Evolutionary conservation across 1,140 invertebrate genomes (phyloP).

Genomic region (Sesamia nonagrioides): DNA sequence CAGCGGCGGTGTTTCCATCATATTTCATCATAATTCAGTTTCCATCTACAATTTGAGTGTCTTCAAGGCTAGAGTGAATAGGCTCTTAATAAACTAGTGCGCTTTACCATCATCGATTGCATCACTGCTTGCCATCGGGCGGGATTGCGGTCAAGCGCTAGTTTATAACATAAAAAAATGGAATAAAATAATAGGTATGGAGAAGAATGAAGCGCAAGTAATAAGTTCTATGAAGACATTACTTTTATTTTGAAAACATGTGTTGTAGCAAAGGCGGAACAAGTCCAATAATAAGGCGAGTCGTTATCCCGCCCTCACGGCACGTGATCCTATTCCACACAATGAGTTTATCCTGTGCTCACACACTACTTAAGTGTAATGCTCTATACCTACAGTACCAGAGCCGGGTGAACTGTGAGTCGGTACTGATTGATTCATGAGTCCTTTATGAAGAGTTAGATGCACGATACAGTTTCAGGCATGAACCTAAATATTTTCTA

Average conservation of each 20-base stretch:
- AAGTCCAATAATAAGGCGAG: slow-evolving; percentile 30
- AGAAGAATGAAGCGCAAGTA: neutral
- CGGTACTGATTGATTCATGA: neutral
- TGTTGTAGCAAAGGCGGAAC: slow-evolving; percentile 18
- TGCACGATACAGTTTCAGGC: neutral
- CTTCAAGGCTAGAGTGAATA: no score
- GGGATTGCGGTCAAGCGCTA: no score
- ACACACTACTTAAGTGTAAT: slow-evolving; percentile 35
- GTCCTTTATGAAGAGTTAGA: neutral
- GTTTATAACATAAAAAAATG: no score
- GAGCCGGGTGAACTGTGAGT: no score
- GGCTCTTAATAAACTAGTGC: no score
- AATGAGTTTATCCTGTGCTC: slow-evolving; percentile 45
- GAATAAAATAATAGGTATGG: neutral
- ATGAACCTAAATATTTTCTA: no score
- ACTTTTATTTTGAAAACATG: slow-evolving; percentile 20
- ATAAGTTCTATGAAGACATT: slow-evolving; percentile 5
- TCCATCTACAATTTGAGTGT: no score
- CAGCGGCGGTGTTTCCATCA: no score
- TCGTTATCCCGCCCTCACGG: slow-evolving; percentile 41
- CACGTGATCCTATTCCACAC: slow-evolving; percentile 45
- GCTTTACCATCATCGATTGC: no score
- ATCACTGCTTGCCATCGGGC: no score
- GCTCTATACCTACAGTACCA: neutral
- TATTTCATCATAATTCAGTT: no score